A percentile compares a stretch with the other conserved stretches of the same genome.
Evolutionary conservation across 2,113 vertebrate genomes (phyloP).

Genomic region (Siphamia tubifer): DNA sequence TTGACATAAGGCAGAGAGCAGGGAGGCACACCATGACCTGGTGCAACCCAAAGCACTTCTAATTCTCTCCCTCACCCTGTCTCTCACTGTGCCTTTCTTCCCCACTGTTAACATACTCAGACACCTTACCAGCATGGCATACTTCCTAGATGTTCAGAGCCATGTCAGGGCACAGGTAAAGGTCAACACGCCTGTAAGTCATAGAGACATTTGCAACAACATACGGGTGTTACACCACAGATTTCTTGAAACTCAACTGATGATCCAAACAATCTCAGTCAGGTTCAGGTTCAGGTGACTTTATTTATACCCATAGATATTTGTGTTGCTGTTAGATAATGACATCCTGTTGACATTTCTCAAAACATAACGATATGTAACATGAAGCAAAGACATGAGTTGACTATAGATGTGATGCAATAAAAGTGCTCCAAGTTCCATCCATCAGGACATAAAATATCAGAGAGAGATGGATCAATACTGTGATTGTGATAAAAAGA

Average conservation of each 20-base stretch:
- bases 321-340: too few species aligned
- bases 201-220: neutral
- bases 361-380: too few species aligned
- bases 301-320: too few species aligned
- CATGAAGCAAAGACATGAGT: too few species aligned
- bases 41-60: constrained; percentile 45
- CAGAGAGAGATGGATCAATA: too few species aligned
- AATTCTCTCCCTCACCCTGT: constrained; percentile 33
- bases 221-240: neutral
- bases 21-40: constrained; percentile 53
- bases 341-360: too few species aligned
- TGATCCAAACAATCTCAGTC: neutral
- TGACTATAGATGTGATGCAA: too few species aligned
- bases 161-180: constrained; percentile 57
- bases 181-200: constrained; percentile 44
- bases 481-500: too few species aligned
- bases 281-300: too few species aligned
- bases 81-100: constrained; percentile 39
- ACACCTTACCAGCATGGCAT: constrained; percentile 55
- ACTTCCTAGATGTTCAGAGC: constrained; percentile 42
- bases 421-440: too few species aligned
- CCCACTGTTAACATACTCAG: constrained; percentile 53
- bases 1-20: constrained; percentile 67
- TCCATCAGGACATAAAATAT: too few species aligned
- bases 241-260: neutral